Evolutionary conservation across 2,797 vertebrate species (phyloP), one percentile per base, ranked within the genome.

Genomic region (Streptopelia turtur): DNA sequence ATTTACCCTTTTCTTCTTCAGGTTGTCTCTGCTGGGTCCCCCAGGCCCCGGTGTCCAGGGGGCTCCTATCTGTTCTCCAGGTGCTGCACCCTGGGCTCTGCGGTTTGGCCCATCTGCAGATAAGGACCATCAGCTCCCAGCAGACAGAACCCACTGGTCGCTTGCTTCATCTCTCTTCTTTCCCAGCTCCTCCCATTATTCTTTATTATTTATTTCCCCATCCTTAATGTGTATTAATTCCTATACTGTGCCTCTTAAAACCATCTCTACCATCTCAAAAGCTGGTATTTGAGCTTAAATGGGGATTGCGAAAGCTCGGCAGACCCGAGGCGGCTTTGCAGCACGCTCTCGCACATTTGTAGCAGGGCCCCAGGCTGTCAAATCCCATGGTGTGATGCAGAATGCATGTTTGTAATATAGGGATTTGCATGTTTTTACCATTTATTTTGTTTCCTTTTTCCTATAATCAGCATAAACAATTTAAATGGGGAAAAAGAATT

Each of bases 21-120:
- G 21, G 11, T 49, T 87, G 10, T 53, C 39, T n/a, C 39, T 55
- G 45, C 63, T 28, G 31, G 33, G 10, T 39, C 6, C 22, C 7
- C 6, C 15, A 37, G 6, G 41, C 47, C 7, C 8, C 20, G 41
- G n/a, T 35, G 41, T 22, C 52, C 25, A 10, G 35, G 16, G n/a
- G 24, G 21, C 33, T 80, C 52, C 57, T 50, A 22, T 60, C 63
- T 61, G 2, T 10, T 39, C 52, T 39, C 57, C 84, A 39, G 11
- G n/a, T 31, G 3, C 2, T 22, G 22, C 1, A 3, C 35, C n/a
- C 56, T 56, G 3, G 0, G 10, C 65, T 63, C 10, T 23, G 45
- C 0, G 1, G 37, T 52, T 52, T 21, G 18, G 64, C 30, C 33
- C n/a, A 35, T 71, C 41, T 49, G 5, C 64, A 28, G 64, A 5